A percentile compares a stretch with the other conserved stretches of the same genome.
phyloP scores from a whole-genome alignment of 64 coral and sea anemone species.

The Pocillopora damicornis region DNA sequence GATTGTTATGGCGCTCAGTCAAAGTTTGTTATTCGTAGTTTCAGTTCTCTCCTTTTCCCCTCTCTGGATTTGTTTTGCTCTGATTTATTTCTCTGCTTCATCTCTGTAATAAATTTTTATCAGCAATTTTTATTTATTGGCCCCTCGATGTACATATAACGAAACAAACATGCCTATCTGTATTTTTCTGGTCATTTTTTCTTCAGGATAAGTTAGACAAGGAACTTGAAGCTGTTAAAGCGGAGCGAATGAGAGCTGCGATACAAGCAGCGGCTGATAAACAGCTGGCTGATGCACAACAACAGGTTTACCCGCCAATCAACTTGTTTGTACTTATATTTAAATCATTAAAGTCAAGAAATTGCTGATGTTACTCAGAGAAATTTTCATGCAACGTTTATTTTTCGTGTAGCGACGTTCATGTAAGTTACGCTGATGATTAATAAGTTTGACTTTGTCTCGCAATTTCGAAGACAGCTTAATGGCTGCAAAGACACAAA shows the following conservation, averaged over 20 bases:
- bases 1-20: too few relatives aligned
- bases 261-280: conserved; percentile 66
- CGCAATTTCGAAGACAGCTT: too few relatives aligned
- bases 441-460: too few relatives aligned
- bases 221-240: conserved; percentile 70
- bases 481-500: too few relatives aligned
- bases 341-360: not conserved
- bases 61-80: too few relatives aligned
- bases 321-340: not conserved
- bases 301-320: conserved; percentile 42
- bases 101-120: too few relatives aligned
- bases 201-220: conserved; percentile 69
- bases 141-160: too few relatives aligned
- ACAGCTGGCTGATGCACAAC: conserved; percentile 71
- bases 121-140: too few relatives aligned
- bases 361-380: not conserved
- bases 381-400: too few relatives aligned
- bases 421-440: too few relatives aligned
- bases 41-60: not conserved
- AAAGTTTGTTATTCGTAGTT: not conserved
- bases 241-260: conserved; percentile 47
- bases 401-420: too few relatives aligned
- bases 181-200: not conserved
- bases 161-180: not conserved
- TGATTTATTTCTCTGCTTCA: too few relatives aligned